Evolutionary conservation across 2,113 vertebrate genomes (phyloP).

Genomic region (Accipiter virgatus): DNA sequence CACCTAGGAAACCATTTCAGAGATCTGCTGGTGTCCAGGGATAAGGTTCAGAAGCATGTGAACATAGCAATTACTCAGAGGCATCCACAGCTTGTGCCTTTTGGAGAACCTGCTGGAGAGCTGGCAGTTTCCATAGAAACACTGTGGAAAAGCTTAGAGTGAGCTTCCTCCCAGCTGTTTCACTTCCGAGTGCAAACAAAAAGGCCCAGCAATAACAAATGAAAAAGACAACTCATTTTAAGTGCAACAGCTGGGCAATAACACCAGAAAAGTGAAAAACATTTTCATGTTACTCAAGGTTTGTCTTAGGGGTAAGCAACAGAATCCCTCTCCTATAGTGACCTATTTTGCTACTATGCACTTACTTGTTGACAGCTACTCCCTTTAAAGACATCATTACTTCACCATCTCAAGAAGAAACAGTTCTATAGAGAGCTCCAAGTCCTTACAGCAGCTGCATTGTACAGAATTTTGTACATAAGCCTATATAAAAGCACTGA

Average conservation of each 20-base stretch:
- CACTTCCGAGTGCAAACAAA: not conserved
- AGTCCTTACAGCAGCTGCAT: not conserved
- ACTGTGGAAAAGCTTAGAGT: not conserved
- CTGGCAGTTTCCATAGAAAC: conserved; percentile 37
- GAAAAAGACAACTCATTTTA: not conserved
- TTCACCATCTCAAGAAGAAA: not conserved
- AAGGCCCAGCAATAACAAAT: not conserved
- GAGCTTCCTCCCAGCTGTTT: not conserved
- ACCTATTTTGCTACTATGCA: not conserved
- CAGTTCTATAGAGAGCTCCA: not conserved
- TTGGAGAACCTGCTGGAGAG: not conserved
- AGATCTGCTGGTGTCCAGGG: not conserved
- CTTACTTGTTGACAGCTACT: not conserved
- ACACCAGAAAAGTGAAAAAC: not conserved
- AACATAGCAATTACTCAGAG: not conserved
- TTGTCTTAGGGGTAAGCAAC: not conserved
- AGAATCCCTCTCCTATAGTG: not conserved
- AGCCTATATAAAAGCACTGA: not conserved
- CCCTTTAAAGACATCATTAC: not conserved
- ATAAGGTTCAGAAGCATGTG: not conserved
- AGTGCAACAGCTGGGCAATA: not conserved
- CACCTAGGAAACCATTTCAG: not conserved
- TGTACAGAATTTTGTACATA: not conserved
- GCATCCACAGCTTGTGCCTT: not conserved
- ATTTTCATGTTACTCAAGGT: not conserved